A percentile compares a stretch with the other conserved stretches of the same genome.
phyloP scores from a whole-genome alignment of 2,888 invertebrate genomes.

The Drosophila ochracea region DNA sequence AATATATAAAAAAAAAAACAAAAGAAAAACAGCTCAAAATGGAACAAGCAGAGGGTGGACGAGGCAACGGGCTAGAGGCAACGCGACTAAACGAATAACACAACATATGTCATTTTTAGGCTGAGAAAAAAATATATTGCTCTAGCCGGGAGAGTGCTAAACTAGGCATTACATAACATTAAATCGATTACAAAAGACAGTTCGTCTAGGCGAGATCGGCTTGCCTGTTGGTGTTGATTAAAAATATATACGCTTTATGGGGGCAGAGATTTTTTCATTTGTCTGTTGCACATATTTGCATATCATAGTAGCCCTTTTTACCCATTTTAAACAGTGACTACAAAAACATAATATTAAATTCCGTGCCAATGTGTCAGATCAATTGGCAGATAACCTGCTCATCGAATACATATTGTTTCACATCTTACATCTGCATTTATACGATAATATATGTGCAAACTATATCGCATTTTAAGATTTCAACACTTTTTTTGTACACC shows the following conservation, averaged over 20 bases:
- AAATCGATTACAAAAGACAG: background rate
- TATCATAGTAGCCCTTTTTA: background rate
- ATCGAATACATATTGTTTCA: background rate
- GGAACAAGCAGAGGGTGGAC: background rate
- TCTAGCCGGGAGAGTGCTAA: background rate
- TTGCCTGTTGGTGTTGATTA: background rate
- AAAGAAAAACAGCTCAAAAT: background rate
- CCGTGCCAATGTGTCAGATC: slow-evolving; percentile 47
- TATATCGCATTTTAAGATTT: background rate
- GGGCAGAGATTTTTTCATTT: background rate
- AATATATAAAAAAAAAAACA: background rate
- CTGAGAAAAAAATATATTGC: background rate
- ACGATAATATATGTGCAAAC: background rate
- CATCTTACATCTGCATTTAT: background rate
- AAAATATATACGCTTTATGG: background rate
- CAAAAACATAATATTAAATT: background rate
- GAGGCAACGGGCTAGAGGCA: background rate
- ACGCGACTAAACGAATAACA: background rate
- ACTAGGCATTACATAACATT: background rate
- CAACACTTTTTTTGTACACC: background rate
- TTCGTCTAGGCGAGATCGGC: background rate
- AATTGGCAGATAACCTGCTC: slow-evolving; percentile 23
- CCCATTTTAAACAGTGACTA: background rate
- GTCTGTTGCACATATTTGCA: background rate
- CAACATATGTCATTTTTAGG: background rate